Evolutionary conservation across 2,113 vertebrate species (phyloP), one percentile per base, ranked within the genome.

Genomic region (Etia nguti): DNA sequence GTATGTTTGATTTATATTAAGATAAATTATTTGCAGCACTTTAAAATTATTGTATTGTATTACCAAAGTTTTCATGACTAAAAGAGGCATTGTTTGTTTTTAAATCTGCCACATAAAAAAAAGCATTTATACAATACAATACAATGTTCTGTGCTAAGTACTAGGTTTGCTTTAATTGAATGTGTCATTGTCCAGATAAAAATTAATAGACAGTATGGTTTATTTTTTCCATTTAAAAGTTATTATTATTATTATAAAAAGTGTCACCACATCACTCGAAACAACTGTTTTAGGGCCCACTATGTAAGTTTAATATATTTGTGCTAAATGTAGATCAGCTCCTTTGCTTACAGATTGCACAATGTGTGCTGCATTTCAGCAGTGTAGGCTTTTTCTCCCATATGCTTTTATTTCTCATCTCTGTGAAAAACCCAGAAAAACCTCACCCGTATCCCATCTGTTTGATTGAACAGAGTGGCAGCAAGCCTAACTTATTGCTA

Each of bases 401-500:
- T 34, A n/a, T 4, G 43, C 34, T 82, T 82, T 15, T 57, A 26
- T 83, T 85, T 80, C 77, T 79, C 8, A 8, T 88, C 70, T 86
- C 46, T 46, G 18, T 6, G 50, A 38, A 48, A 73, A 31, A 20
- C 59, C 36, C 59, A 38, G 16, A 65, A 20, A 38, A 65, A 65
- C 62, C 73, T 79, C 80, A 80, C 81, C 65, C 55, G 48, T 36
- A 48, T 54, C 91, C 84, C 86, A 92, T 89, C 82, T 93, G 87
- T 90, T 89, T 62, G 81, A 82, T 81, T 79, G 80, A 80, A 80
- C 85, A 50, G 84, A 92, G 88, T 90, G 70, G 89, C 87, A 84
- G 89, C 20, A 43, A 87, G 87, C 38, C 79, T 90, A 90, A 90
- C 83, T 94, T 95, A 95, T 95, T 94, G 91, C 90, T 90, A 91